phyloP scores from a whole-genome alignment of 2,113 vertebrate species.

The Motacilla alba region DNA sequence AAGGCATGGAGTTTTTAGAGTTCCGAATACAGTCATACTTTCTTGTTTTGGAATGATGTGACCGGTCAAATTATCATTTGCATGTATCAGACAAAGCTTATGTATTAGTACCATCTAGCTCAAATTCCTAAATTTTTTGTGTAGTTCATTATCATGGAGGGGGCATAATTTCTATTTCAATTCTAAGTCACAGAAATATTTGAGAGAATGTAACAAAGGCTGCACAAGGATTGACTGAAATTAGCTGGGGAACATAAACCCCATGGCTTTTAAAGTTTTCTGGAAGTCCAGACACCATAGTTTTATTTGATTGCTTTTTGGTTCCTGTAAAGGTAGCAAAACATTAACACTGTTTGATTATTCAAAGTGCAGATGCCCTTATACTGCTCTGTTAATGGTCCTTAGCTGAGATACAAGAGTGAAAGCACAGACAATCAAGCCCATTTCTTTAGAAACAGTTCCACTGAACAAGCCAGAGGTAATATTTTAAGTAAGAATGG shows the following conservation, averaged over 20 bases:
- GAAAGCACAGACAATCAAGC: background rate
- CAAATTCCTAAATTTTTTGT: background rate
- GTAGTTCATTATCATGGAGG: background rate
- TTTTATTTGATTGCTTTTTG: background rate
- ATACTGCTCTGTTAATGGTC: background rate
- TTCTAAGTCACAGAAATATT: background rate
- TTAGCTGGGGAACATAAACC: background rate
- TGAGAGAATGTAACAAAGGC: background rate
- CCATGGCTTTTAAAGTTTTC: background rate
- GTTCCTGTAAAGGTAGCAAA: background rate
- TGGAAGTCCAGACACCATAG: background rate
- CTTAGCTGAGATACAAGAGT: background rate
- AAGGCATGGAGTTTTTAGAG: background rate
- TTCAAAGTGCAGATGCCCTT: background rate
- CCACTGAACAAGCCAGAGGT: background rate
- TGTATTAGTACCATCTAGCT: background rate
- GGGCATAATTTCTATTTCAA: background rate
- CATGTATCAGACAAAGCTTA: background rate
- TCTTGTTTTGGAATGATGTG: background rate
- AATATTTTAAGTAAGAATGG: background rate
- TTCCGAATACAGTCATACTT: background rate
- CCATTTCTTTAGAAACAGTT: background rate
- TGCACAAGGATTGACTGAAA: background rate
- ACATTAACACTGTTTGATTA: background rate
- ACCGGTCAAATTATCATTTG: background rate